Percentiles rank a stretch among this genome's conserved stretches.
These are phyloP conservation scores for Xanthorhoe designata DNA, from an alignment of 2,888 invertebrate species.

Conservation along the genomic window DNA sequence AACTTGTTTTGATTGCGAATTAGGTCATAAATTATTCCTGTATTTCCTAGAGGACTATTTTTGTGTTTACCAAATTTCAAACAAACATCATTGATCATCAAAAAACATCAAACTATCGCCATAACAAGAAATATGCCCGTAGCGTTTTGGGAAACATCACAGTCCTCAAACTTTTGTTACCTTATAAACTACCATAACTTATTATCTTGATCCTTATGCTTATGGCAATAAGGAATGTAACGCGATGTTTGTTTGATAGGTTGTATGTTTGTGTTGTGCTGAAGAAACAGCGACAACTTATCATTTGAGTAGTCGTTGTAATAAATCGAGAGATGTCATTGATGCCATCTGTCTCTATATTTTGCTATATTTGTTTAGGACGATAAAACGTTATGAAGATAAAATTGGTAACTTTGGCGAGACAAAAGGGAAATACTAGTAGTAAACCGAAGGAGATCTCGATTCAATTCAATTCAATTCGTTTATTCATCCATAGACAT, in stretches of 20 bases:
- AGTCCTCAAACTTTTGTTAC: slow-evolving; percentile 33
- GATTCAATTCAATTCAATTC: no score
- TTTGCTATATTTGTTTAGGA: slow-evolving; percentile 11
- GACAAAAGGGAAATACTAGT: background rate
- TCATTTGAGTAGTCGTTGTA: slow-evolving; percentile 48
- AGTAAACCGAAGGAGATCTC: background rate
- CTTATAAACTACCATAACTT: slow-evolving; percentile 1
- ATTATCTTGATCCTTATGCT: background rate
- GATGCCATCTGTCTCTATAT: slow-evolving; percentile 53
- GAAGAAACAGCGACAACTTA: slow-evolving; percentile 58
- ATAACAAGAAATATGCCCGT: slow-evolving; percentile 45
- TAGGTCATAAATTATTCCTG: background rate
- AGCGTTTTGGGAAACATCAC: slow-evolving; percentile 44
- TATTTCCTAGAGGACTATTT: slow-evolving; percentile 11
- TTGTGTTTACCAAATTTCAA: slow-evolving; percentile 19
- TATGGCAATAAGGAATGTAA: slow-evolving; percentile 9
- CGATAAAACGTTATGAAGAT: background rate
- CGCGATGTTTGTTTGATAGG: background rate
- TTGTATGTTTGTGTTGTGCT: slow-evolving; percentile 38
- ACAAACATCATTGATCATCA: slow-evolving; percentile 41
- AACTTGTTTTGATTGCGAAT: background rate
- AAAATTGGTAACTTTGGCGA: background rate
- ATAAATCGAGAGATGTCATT: slow-evolving; percentile 52
- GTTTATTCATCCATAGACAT: no score
- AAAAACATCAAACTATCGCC: slow-evolving; percentile 36